Conservation (phyloP, 2,797 vertebrate genomes). For the Martes flavigula region DNA sequence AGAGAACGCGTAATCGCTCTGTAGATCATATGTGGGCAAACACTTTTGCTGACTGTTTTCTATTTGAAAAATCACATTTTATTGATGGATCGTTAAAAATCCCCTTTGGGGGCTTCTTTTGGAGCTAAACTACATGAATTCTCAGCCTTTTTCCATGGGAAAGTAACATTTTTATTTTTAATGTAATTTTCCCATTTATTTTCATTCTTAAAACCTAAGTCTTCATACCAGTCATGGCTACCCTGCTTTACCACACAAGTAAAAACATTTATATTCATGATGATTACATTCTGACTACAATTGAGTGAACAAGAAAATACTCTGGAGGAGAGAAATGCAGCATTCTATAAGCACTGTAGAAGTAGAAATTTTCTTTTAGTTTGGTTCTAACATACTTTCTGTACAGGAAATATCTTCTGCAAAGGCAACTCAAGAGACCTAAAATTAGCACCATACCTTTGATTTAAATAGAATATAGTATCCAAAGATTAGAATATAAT, state of each 20-base stretch:
- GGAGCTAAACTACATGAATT: background rate
- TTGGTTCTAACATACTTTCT: background rate
- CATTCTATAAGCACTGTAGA: background rate
- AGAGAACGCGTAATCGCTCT: background rate
- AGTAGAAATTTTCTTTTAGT: constrained; percentile 22
- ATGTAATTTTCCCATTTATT: background rate
- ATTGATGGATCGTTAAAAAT: background rate
- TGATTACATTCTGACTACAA: background rate
- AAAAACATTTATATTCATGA: background rate
- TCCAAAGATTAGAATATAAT: constrained; percentile 21
- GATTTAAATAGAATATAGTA: constrained; percentile 10
- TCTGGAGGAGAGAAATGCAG: background rate
- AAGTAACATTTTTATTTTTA: background rate
- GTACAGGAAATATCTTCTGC: background rate
- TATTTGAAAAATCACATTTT: background rate
- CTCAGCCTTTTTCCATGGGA: background rate
- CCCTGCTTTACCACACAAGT: background rate
- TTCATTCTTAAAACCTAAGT: background rate
- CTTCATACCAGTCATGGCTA: background rate
- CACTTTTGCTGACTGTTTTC: background rate
- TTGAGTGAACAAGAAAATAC: constrained; percentile 4
- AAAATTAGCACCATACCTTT: background rate
- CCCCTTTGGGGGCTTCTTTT: too few species aligned
- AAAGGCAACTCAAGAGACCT: background rate
- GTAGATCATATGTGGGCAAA: background rate